These are phyloP conservation scores for Ornithorhynchus anatinus DNA, from an alignment of 2,113 vertebrate genomes.

Conservation along the genomic window DNA sequence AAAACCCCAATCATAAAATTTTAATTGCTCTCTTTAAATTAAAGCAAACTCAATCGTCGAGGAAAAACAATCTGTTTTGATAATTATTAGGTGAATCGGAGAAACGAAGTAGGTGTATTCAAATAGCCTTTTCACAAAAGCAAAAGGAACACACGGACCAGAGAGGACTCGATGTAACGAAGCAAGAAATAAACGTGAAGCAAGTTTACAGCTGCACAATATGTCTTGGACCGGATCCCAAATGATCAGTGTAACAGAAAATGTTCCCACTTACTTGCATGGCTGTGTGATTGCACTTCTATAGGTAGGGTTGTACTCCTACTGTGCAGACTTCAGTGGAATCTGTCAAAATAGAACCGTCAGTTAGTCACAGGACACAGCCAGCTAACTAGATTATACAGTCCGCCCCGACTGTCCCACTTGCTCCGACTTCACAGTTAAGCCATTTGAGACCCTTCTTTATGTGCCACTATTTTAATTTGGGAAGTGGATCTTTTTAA, in stretches of 20 bases:
- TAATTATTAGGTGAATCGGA: no score
- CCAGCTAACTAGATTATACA: conserved; percentile 71
- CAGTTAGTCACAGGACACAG: conserved; percentile 80
- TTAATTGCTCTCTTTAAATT: no score
- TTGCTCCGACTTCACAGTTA: background rate
- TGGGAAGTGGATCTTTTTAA: background rate
- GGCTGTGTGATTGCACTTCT: conserved; percentile 75
- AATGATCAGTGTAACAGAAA: conserved; percentile 45
- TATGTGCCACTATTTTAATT: background rate
- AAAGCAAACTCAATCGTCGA: no score
- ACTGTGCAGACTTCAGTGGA: conserved; percentile 80
- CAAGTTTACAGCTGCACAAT: conserved; percentile 30
- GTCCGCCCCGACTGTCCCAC: conserved; percentile 26
- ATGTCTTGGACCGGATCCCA: conserved; percentile 25
- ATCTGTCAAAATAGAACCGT: conserved; percentile 84
- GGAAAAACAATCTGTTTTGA: no score
- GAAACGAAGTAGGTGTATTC: background rate
- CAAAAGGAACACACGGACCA: background rate
- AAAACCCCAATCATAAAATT: no score
- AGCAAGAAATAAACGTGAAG: conserved; percentile 52
- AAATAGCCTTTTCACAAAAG: background rate
- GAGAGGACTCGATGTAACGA: conserved; percentile 30
- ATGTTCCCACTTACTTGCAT: conserved; percentile 77
- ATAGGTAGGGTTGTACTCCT: conserved; percentile 87
- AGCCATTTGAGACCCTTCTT: background rate